Conservation (phyloP, 2,888 invertebrate species). For the Coenonympha arcania region DNA sequence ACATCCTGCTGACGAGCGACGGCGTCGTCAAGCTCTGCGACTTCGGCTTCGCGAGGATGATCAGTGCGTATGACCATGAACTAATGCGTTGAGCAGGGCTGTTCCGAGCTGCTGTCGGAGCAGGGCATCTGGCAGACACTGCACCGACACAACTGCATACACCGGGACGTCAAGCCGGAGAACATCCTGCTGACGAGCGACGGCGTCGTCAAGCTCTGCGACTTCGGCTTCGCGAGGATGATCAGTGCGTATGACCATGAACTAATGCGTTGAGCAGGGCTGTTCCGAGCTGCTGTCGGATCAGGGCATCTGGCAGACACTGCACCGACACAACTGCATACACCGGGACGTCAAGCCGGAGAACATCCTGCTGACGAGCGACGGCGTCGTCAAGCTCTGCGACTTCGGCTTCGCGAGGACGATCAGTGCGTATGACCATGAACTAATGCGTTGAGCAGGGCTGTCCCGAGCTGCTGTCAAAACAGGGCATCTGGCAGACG, state of each 20-base stretch:
- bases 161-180: too few relatives aligned
- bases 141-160: too few relatives aligned
- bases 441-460: too few relatives aligned
- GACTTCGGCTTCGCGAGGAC: conserved; percentile 99
- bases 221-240: too few relatives aligned
- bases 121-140: conserved; percentile 98
- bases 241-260: too few relatives aligned
- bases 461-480: too few relatives aligned
- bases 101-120: too few relatives aligned
- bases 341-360: conserved; percentile 99
- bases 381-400: conserved; percentile 96
- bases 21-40: conserved; percentile 98
- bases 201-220: too few relatives aligned
- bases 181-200: too few relatives aligned
- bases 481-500: conserved; percentile 98
- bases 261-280: too few relatives aligned
- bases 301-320: conserved; percentile 96
- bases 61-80: conserved; percentile 77
- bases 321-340: conserved; percentile 96
- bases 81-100: too few relatives aligned
- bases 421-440: conserved; percentile 78
- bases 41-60: conserved; percentile 98
- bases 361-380: conserved; percentile 94
- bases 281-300: too few relatives aligned
- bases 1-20: conserved; percentile 94